Percentiles rank a stretch among this genome's conserved stretches.
Conservation (phyloP, 2,888 invertebrate species). For the Pammene fasciana region DNA sequence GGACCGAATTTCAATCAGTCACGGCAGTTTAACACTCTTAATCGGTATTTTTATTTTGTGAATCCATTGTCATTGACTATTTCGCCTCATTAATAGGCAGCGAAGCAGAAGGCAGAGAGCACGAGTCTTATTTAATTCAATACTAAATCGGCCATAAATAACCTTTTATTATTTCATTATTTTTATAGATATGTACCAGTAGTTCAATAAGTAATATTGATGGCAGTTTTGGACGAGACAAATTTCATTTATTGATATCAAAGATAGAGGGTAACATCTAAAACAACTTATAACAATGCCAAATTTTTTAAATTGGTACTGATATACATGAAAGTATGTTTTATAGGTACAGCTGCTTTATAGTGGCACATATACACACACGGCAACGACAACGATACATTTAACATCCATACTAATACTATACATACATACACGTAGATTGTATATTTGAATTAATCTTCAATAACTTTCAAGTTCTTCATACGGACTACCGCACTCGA, state of each 20-base stretch:
- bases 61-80: conserved; percentile 74
- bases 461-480: conserved; percentile 43
- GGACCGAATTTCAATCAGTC: conserved; percentile 77
- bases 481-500: conserved; percentile 29
- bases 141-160: conserved; percentile 66
- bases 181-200: conserved; percentile 17
- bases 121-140: conserved; percentile 64
- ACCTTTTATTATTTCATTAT: conserved; percentile 67
- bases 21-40: conserved; percentile 80
- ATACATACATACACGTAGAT: conserved; percentile 10
- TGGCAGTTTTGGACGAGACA: neutral
- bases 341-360: too few species aligned
- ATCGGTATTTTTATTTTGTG: conserved; percentile 76
- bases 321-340: too few species aligned
- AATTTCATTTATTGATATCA: neutral
- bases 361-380: neutral
- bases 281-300: too few species aligned
- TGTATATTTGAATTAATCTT: conserved; percentile 10
- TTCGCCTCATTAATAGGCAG: conserved; percentile 77
- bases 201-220: neutral
- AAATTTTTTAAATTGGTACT: too few species aligned
- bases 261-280: too few species aligned
- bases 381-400: neutral
- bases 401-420: neutral
- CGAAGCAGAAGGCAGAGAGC: conserved; percentile 67